Evolutionary conservation across 2,797 vertebrate genomes (phyloP).

Genomic region (Catharus ustulatus): DNA sequence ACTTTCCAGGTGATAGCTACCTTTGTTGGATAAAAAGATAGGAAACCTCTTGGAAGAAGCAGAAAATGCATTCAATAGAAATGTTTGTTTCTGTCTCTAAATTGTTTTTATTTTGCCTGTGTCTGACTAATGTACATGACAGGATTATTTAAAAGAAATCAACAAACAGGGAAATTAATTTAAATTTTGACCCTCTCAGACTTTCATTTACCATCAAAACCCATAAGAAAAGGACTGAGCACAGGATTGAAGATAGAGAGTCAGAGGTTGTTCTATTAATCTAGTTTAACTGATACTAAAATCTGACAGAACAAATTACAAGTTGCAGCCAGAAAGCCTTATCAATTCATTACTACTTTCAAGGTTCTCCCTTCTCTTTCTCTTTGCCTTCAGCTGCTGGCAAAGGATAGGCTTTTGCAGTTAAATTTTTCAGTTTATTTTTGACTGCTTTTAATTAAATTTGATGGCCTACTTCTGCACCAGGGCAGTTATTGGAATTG

Average conservation of each 20-base stretch:
- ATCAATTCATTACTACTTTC: constrained; percentile 76
- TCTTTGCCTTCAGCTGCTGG: constrained; percentile 72
- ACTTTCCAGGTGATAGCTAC: not conserved
- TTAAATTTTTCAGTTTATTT: constrained; percentile 81
- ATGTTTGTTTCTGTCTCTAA: constrained; percentile 52
- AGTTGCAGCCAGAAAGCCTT: constrained; percentile 68
- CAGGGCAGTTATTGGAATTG: constrained; percentile 74
- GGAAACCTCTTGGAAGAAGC: not conserved
- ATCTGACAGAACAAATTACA: constrained; percentile 75
- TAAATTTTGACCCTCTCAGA: constrained; percentile 64
- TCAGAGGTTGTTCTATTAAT: constrained; percentile 74
- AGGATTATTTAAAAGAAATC: constrained; percentile 63
- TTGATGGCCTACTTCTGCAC: constrained; percentile 78
- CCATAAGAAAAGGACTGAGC: not conserved
- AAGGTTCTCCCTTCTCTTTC: constrained; percentile 64
- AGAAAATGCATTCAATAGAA: not conserved
- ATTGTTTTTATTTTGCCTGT: constrained; percentile 1
- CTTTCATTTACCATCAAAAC: constrained; percentile 57
- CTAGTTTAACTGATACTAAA: constrained; percentile 77
- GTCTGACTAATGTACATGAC: constrained; percentile 19
- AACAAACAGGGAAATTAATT: constrained; percentile 57
- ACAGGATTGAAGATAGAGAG: constrained; percentile 71
- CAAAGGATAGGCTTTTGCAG: constrained; percentile 73
- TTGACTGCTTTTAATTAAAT: constrained; percentile 85
- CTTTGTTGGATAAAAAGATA: constrained; percentile 15